Base-by-base conservation (phyloP, 2,888 invertebrate genomes). In the Crioceris asparagi region DNA sequence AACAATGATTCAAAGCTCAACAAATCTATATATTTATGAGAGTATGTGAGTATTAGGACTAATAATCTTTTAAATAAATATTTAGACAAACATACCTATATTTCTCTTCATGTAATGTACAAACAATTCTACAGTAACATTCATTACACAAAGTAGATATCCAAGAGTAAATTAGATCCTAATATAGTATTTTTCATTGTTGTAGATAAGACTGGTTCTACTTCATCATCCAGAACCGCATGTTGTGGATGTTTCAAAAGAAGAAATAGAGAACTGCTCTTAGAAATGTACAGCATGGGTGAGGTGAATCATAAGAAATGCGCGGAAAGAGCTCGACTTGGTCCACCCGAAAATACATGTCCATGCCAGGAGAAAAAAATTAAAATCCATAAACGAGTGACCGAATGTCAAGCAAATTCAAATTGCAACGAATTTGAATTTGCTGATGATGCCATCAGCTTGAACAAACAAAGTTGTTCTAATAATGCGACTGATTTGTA, bases 281-380 rank as follows among this genome's bases (percentile, higher is more conserved):
- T 76, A 36, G 76, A 76, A 56, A 67, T 77, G 55, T 77, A 75
- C 64, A 66, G 69, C 53, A 17, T 33, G 14, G 68, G 70, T 33
- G 59, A 62, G 46, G 41, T 53, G 15, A 53, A 63, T 27, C 60
- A 61, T 3, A 47, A 50, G 21, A 54, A 53, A 40, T 61, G 65
- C 45, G 56, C 59, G 45, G 56, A 56, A 52, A 60, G 61, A 48
- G 61, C 59, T 41, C 64, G 62, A 40, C 49, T 61, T 45, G 62
- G 65, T 5, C 63, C 63, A 2, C 55, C 60, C 15, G 61, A 62
- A 39, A 55, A 57, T 45, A 50, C 52, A 31, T 62, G 61, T 43
- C 34, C 4, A 44, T 45, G 36, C 49, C 56, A 29, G 38, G 47
- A 47, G 31, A 45, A 49, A 34, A 38, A 21, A 7, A 21, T 6